Evolutionary conservation across 2,888 invertebrate species (phyloP), one percentile per base, ranked within the genome.

Genomic region (Plebejus melissa): DNA sequence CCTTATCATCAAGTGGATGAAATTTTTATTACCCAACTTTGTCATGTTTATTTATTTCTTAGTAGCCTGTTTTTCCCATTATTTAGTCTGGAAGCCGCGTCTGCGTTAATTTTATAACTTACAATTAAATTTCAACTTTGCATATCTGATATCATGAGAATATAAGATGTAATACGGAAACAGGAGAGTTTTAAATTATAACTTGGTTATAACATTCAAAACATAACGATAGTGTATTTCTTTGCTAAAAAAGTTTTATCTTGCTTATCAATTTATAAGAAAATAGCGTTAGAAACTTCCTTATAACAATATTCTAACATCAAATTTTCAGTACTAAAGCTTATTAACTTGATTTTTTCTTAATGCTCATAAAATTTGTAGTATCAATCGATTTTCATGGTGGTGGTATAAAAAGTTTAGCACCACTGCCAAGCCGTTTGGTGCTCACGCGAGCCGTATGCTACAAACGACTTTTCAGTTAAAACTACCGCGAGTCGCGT

Each of bases 391-490:
- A 72, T 72, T 72, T 54, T 22, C 22, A 22, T 32, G 28, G 46
- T n/a, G 58, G 11, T 50, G 50, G 38, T 36, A 76, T 57, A 84
- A 87, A 88, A 83, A 80, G 92, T 93, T 92, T 79, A 71, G 79
- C 74, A 82, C 85, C 80, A 76, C 90, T 89, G 90, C 75, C 82
- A 81, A 84, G 83, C 86, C 85, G 86, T 85, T 86, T 85, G 87
- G 88, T 88, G 86, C 81, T 85, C 93, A 93, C 93, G 92, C 93
- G 87, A 92, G 86, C 87, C 85, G 83, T 83, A 83, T 83, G 86
- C 85, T 86, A 87, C 90, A 87, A 65, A 82, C 86, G 85, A 85
- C 82, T 89, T 89, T 91, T 88, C 91, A 93, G 92, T 92, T 88
- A 85, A 88, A 88, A 86, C 85, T 83, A 87, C 85, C 86, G 84